Conservation (phyloP, 2,113 vertebrate species). For the Burhinus bistriatus region DNA sequence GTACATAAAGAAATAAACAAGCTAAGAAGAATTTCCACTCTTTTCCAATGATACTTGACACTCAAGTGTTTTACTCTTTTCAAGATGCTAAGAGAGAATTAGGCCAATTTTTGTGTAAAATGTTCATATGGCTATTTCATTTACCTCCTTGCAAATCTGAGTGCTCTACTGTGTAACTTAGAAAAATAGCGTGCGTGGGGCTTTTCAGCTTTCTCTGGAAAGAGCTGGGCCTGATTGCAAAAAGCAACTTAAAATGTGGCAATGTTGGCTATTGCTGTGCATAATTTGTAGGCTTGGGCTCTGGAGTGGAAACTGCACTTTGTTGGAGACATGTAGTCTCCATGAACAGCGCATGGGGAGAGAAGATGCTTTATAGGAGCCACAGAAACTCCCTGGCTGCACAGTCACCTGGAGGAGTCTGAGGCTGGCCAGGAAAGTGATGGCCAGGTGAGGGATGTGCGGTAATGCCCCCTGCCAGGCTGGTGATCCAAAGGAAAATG, state of each 20-base stretch:
- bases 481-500: not conserved
- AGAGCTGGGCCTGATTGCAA: not conserved
- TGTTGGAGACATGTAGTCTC: not conserved
- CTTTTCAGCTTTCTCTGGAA: not conserved
- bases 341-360: fast-evolving
- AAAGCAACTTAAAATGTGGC: not conserved
- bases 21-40: not conserved
- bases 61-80: not conserved
- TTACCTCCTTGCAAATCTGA: not conserved
- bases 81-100: not conserved
- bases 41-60: not conserved
- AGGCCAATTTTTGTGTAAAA: not conserved
- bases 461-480: not conserved
- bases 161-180: not conserved
- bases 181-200: not conserved
- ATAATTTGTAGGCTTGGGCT: not conserved
- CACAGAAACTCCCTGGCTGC: not conserved
- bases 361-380: not conserved
- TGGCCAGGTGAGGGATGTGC: not conserved
- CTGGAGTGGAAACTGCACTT: not conserved
- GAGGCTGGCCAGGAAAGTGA: not conserved
- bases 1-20: constrained; percentile 7
- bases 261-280: not conserved
- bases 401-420: not conserved
- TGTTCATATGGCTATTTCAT: not conserved